phyloP scores from a whole-genome alignment of 2,888 invertebrate species.

The Macrophya annulata region DNA sequence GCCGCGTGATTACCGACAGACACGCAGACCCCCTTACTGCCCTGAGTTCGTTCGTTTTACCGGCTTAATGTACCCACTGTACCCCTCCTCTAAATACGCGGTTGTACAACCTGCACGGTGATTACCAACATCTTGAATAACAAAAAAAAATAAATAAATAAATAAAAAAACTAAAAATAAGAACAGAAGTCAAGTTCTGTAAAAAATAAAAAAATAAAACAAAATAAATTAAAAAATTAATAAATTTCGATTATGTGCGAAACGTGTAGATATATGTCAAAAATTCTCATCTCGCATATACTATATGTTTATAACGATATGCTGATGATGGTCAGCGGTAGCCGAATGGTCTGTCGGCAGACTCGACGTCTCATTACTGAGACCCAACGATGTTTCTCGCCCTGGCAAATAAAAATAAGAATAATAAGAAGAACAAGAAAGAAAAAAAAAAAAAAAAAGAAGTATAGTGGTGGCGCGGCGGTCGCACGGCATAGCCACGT shows the following conservation, averaged over 20 bases:
- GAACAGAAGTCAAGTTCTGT: background rate
- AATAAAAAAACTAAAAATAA: background rate
- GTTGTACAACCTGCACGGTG: too few relatives aligned
- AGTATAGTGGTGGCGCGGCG: background rate
- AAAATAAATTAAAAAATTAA: background rate
- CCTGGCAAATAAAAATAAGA: slow-evolving; percentile 26
- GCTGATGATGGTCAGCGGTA: background rate
- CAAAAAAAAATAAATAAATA: background rate
- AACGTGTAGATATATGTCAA: background rate
- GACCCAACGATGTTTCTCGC: slow-evolving; percentile 49
- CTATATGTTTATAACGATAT: background rate
- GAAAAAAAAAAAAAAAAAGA: background rate
- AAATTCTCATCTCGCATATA: background rate
- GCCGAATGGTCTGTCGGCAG: background rate
- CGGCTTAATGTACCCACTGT: slow-evolving; percentile 57
- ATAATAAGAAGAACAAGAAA: background rate
- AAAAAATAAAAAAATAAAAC: background rate
- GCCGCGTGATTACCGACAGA: slow-evolving; percentile 78
- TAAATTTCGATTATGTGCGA: background rate
- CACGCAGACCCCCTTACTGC: slow-evolving; percentile 72
- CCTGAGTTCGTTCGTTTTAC: slow-evolving; percentile 61
- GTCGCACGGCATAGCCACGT: slow-evolving; percentile 46
- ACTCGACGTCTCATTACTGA: slow-evolving; percentile 37
- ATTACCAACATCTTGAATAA: too few relatives aligned
- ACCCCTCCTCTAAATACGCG: background rate